phyloP scores from a whole-genome alignment of 2,888 invertebrate genomes.

The Agrochola lota region DNA sequence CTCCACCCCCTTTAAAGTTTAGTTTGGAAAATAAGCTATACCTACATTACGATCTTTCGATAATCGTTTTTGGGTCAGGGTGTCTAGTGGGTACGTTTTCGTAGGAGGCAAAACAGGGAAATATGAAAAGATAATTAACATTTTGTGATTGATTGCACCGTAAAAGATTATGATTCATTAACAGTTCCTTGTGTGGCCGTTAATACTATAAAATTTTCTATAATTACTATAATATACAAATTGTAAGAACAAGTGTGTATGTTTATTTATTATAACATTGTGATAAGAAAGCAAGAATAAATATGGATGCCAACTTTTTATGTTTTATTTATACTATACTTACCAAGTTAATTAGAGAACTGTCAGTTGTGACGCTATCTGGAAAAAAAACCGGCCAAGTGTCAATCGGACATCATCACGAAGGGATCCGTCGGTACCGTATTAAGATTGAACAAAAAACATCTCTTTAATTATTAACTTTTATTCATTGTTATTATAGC shows the following conservation, averaged over 20 bases:
- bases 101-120: not conserved
- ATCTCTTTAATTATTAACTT: too few species aligned
- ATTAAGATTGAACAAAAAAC: too few species aligned
- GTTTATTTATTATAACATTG: conserved; percentile 65
- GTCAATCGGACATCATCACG: too few species aligned
- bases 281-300: conserved; percentile 64
- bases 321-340: conserved; percentile 35
- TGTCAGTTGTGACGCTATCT: too few species aligned
- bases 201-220: conserved; percentile 32
- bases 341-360: not conserved
- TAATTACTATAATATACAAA: conserved; percentile 57
- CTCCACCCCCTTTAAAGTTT: too few species aligned
- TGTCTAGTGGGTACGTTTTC: not conserved
- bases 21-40: not conserved
- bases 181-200: not conserved
- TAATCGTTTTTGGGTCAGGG: not conserved
- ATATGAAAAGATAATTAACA: conserved; percentile 1
- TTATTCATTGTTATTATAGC: too few species aligned
- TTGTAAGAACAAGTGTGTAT: conserved; percentile 58
- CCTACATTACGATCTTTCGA: not conserved
- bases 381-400: too few species aligned
- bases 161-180: conserved; percentile 31
- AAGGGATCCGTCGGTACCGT: too few species aligned
- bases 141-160: not conserved
- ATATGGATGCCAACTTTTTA: conserved; percentile 52